These are phyloP conservation scores for Trichopria drosophilae DNA, from an alignment of 2,888 invertebrate genomes.

Conservation along the genomic window DNA sequence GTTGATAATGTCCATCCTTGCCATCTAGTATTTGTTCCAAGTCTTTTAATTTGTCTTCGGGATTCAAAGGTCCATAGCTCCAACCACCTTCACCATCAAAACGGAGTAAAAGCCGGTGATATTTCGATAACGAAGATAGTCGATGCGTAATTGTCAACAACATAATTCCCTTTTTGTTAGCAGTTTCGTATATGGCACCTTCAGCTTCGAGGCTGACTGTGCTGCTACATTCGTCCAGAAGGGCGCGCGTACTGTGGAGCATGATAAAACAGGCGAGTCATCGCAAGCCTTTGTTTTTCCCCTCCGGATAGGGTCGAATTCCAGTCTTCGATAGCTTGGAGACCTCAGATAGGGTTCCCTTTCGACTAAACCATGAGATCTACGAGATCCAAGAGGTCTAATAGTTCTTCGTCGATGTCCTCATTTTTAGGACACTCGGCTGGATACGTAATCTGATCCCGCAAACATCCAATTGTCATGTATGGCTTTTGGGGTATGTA, in stretches of 20 bases:
- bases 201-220: slow-evolving; percentile 94
- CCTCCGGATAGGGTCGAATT: slow-evolving; percentile 94
- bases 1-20: slow-evolving; percentile 44
- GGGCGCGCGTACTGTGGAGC: slow-evolving; percentile 88
- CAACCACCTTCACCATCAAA: slow-evolving; percentile 96
- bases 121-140: slow-evolving; percentile 77
- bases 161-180: slow-evolving; percentile 89
- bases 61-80: slow-evolving; percentile 70
- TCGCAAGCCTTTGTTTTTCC: slow-evolving; percentile 94
- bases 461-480: slow-evolving; percentile 91
- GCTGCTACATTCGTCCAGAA: slow-evolving; percentile 95
- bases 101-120: slow-evolving; percentile 91
- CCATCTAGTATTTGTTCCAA: slow-evolving; percentile 23
- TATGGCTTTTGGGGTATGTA: slow-evolving; percentile 95
- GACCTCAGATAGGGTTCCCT: slow-evolving; percentile 78
- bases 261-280: slow-evolving; percentile 94
- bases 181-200: slow-evolving; percentile 85
- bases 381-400: slow-evolving; percentile 67
- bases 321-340: slow-evolving; percentile 88
- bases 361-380: slow-evolving; percentile 53
- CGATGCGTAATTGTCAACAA: slow-evolving; percentile 95
- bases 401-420: slow-evolving; percentile 69
- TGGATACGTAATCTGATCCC: slow-evolving; percentile 97
- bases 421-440: slow-evolving; percentile 70
- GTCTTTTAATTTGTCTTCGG: slow-evolving; percentile 35